phyloP scores from a whole-genome alignment of 2,888 invertebrate species.

The Tipula unca region DNA sequence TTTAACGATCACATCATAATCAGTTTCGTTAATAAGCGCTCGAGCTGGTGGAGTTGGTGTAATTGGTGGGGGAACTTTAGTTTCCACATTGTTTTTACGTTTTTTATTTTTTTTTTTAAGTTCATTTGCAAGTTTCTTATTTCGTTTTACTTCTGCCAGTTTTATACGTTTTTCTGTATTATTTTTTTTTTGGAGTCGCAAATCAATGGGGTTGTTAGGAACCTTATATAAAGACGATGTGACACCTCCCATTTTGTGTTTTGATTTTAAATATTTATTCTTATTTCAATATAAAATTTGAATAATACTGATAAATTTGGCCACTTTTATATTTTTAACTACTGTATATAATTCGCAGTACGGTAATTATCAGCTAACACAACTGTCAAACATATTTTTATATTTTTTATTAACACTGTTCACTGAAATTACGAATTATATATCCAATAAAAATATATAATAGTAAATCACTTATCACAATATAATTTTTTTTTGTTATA shows the following conservation, averaged over 20 bases:
- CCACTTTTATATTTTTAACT: neutral
- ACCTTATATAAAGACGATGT: constrained; percentile 32
- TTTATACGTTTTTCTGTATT: neutral
- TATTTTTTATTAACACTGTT: neutral
- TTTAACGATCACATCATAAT: neutral
- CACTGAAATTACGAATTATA: neutral
- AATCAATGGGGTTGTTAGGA: constrained; percentile 34
- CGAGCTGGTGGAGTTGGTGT: neutral
- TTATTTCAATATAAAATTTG: neutral
- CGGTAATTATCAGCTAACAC: neutral
- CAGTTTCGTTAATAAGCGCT: neutral
- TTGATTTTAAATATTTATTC: constrained; percentile 24
- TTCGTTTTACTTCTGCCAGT: constrained; percentile 14
- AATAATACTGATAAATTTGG: neutral
- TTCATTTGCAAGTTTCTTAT: neutral
- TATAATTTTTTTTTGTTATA: neutral
- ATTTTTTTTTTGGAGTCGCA: constrained; percentile 27
- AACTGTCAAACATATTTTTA: neutral
- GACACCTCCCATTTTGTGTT: constrained; percentile 31
- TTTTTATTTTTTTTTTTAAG: neutral
- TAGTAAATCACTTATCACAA: neutral
- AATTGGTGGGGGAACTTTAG: neutral
- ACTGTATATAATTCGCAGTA: neutral
- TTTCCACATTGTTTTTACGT: neutral
- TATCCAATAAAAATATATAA: neutral